Base-by-base conservation (phyloP, 2,888 invertebrate species). In the Volucella inanis region DNA sequence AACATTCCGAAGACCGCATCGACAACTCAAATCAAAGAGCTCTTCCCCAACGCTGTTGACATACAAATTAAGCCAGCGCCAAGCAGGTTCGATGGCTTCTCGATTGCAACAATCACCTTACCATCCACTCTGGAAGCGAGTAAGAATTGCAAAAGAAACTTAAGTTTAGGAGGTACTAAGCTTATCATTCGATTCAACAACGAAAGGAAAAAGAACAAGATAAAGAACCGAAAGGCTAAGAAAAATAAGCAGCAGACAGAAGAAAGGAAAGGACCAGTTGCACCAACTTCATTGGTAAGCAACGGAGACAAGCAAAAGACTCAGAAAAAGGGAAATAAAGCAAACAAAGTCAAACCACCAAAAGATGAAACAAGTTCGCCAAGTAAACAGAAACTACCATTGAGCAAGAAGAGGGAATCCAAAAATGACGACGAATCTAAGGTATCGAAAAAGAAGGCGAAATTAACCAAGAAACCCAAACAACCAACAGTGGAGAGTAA, bases 41-140 rank as follows among this genome's bases (percentile, higher is more conserved):
- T 91, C 10, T 91, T 91, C 64, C 88, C 88, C 9, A 88, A 89
- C 52, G 90, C 91, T 3, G 89, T 91, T 3, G 91, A 91, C 61
- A 89, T 91, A 47, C 90, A 91, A 59, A 81, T 90, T 3, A 91
- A 89, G 45, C 70, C 88, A 0, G 87, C 88, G 11, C 87, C 88
- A 18, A 88, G 88, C 0, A 89, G 88, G 65, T 84, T 87, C 68
- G 81, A 87, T 1, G 89, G 89, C 8, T 87, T 72, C 1, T 89
- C 87, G 57, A 87, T 89, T 8, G 91, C 91, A 1, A 88, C 89
- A 4, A 84, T 91, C 0, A 91, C 91, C 3, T 62, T 91, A 43
- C 90, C 90, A 6, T 88, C 90, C 1, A 90, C 90, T 1, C 65
- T 80, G 45, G 91, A 90, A 43, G 91, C 91, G 0, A 87, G 88